Conservation (phyloP, 2,113 vertebrate genomes). For the Tychaedon coryphoeus region DNA sequence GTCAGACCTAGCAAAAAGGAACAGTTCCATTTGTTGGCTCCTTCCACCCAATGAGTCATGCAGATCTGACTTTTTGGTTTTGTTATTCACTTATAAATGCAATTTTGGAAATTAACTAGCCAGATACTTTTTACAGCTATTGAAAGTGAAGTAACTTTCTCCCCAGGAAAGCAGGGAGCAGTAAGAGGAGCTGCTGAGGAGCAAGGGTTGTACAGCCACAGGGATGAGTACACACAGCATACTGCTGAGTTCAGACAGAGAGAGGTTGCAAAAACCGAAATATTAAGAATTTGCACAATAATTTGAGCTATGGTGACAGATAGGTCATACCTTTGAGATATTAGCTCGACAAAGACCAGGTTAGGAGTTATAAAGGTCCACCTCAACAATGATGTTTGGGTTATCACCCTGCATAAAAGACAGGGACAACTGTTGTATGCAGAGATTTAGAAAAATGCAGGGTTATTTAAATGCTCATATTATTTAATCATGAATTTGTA, state of each 20-base stretch:
- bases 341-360: background rate
- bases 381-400: background rate
- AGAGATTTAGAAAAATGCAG: background rate
- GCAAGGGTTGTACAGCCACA: background rate
- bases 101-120: background rate
- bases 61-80: background rate
- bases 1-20: background rate
- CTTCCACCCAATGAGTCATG: background rate
- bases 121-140: background rate
- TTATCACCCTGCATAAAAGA: background rate
- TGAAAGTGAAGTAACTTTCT: background rate
- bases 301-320: background rate
- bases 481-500: background rate
- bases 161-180: background rate
- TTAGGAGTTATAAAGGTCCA: background rate
- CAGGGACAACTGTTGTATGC: background rate
- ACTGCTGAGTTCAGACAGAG: background rate
- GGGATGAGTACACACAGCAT: background rate
- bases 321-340: background rate
- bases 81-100: background rate
- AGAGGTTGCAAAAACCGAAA: background rate
- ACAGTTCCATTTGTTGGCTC: background rate
- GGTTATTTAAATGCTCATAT: background rate
- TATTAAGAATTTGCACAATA: background rate
- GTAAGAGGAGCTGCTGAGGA: background rate